Conservation (phyloP, 2,113 vertebrate species). For the Pseudopipra pipra region DNA sequence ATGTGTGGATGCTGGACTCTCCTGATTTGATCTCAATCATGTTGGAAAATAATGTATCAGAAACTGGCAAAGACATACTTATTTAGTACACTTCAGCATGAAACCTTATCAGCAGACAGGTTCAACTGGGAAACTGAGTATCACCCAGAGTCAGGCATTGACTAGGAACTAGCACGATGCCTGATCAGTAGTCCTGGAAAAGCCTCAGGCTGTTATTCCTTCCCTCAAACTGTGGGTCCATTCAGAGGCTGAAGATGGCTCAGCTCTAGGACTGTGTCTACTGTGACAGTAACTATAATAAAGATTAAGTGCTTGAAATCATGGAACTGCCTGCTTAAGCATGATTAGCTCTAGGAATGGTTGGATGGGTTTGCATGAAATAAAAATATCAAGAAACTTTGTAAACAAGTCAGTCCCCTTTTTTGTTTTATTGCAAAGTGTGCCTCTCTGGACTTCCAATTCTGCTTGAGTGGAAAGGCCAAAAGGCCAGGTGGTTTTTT, state of each 20-base stretch:
- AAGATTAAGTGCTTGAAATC: neutral
- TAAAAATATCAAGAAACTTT: neutral
- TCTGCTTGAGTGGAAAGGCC: neutral
- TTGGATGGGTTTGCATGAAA: neutral
- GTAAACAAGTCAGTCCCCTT: neutral
- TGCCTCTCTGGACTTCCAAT: neutral
- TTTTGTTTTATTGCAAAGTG: neutral
- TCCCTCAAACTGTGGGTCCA: neutral
- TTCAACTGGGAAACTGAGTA: neutral
- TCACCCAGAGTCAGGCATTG: neutral
- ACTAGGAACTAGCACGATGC: neutral
- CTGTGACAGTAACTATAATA: neutral
- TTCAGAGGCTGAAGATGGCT: neutral
- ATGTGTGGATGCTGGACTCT: neutral
- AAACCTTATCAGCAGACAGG: neutral
- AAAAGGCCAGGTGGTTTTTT: neutral
- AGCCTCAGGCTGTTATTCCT: neutral
- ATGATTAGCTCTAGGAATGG: neutral
- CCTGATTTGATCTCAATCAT: neutral
- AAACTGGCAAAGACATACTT: neutral
- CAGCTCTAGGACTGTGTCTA: neutral
- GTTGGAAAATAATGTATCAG: neutral
- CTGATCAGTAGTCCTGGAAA: neutral
- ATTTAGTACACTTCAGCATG: neutral
- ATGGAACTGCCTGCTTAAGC: neutral